Base-by-base conservation (phyloP, 2,797 vertebrate genomes). In the Nothura maculosa region DNA sequence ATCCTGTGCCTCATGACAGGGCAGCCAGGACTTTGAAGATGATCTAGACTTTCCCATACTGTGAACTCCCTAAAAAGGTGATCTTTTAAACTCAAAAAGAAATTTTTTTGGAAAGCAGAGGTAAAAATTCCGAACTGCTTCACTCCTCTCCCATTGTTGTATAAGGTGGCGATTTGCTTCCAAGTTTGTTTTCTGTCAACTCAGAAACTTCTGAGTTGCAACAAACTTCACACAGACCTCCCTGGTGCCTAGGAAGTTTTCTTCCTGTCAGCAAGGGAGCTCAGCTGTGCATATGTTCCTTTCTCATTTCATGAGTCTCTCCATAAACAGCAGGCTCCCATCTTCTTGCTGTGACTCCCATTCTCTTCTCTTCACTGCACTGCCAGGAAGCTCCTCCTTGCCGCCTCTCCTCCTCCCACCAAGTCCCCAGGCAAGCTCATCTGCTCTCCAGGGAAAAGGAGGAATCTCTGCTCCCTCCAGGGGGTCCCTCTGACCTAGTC, bases 381-480 rank as follows among this genome's bases (percentile, higher is more conserved):
- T 80, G 80, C 64, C 69, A 2, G 1, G 27, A 55, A 95, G 69
- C 92, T 73, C 54, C 76, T 96, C 81, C 78, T 87, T 42, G 76
- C 70, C 61, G 85, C 47, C 68, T 62, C 30, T 90, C 43, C 81
- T 96, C 86, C 82, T 85, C 63, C 91, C 82, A 95, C 91, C 86
- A 85, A 73, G 66, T 92, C 89, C 67, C 81, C 91, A 85, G 87
- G 80, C 87, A 93, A 85, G 82, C 82, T 95, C 96, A 95, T 96
- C 96, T 96, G 96, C 89, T 93, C 96, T 95, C 91, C 96, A 96
- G 95, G 95, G 96, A 93, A 81, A 93, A 93, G 80, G 60, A 96
- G 89, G 92, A 95, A 96, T 96, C 90, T 96, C 84, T 85, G 62
- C 64, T 96, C 86, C 64, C 89, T 96, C 94, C 84, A 72, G 96